phyloP scores from a whole-genome alignment of 1,140 invertebrate genomes.

The Cryptotermes secundus region DNA sequence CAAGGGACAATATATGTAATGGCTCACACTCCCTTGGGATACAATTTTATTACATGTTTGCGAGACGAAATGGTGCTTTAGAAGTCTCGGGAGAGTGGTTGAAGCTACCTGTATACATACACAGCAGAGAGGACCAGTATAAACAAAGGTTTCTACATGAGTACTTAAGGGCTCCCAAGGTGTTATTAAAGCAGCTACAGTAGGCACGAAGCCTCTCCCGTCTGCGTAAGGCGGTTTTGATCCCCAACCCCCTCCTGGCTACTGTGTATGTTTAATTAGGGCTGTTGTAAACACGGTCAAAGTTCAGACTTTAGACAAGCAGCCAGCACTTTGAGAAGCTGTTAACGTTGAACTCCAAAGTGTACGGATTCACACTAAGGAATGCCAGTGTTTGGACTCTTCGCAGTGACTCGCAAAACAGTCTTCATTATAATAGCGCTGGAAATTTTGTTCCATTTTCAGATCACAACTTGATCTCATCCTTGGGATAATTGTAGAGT shows the following conservation, averaged over 20 bases:
- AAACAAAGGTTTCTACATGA: neutral
- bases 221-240: neutral
- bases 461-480: neutral
- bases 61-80: neutral
- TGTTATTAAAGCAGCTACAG: neutral
- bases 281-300: constrained; percentile 16
- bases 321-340: neutral
- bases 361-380: neutral
- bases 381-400: neutral
- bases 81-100: neutral
- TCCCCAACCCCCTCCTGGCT: neutral
- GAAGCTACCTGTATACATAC: neutral
- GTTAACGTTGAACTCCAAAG: neutral
- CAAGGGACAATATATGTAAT: neutral
- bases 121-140: neutral
- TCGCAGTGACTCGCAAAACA: neutral
- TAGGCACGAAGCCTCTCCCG: neutral
- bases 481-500: neutral
- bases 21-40: neutral
- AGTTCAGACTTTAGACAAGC: neutral
- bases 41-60: constrained; percentile 18
- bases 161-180: neutral
- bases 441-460: neutral
- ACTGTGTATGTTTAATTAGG: neutral
- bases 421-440: neutral